Percentiles rank a stretch among this genome's conserved stretches.
phyloP scores from a whole-genome alignment of 2,113 vertebrate species.

The Hippocampus mohnikei region DNA sequence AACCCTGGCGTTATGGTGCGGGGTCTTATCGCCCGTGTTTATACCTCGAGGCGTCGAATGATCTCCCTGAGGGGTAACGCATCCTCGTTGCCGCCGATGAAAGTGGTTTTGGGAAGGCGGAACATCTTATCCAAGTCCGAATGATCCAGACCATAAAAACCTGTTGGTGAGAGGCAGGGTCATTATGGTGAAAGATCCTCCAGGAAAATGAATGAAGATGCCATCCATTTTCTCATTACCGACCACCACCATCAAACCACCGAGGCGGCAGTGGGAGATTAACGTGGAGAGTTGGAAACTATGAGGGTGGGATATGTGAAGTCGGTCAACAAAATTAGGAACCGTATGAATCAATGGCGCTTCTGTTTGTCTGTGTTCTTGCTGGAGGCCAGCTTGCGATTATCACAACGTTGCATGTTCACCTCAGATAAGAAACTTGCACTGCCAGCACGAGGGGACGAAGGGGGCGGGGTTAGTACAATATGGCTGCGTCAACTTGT shows the following conservation, averaged over 20 bases:
- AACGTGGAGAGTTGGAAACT: too few relatives aligned
- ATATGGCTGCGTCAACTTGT: conserved; percentile 24
- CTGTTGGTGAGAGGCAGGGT: conserved; percentile 55
- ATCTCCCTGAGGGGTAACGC: conserved; percentile 86
- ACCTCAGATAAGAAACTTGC: conserved; percentile 17
- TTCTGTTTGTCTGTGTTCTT: neutral
- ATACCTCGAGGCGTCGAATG: conserved; percentile 87
- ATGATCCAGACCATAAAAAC: conserved; percentile 85
- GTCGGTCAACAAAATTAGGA: too few relatives aligned
- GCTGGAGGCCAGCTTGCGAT: conserved; percentile 8
- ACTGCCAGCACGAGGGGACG: neutral
- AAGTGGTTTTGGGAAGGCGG: conserved; percentile 88
- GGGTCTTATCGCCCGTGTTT: neutral
- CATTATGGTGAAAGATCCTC: neutral
- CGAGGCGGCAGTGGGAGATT: too few relatives aligned
- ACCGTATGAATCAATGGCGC: neutral
- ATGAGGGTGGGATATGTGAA: too few relatives aligned
- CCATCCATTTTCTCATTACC: neutral
- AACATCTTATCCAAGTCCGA: conserved; percentile 90
- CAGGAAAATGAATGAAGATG: neutral
- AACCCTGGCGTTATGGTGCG: neutral
- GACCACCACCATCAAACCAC: too few relatives aligned
- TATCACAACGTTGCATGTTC: conserved; percentile 7
- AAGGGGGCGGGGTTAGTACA: conserved; percentile 1
- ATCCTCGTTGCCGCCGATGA: conserved; percentile 85